Evolutionary conservation across 2,113 vertebrate species (phyloP), one percentile per base, ranked within the genome.

Genomic region (Saccopteryx bilineata): DNA sequence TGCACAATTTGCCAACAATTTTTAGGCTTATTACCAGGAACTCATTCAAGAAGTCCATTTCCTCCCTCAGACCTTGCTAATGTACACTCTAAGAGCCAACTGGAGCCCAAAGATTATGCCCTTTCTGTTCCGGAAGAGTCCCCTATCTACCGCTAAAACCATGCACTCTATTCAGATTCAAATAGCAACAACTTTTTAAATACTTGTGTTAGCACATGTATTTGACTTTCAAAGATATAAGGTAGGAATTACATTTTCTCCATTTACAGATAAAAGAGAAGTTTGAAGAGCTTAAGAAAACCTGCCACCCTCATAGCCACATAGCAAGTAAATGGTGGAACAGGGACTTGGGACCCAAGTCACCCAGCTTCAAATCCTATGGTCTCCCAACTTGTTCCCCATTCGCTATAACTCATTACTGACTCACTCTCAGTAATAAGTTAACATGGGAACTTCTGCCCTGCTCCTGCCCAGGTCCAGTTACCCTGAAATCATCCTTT

Each of bases 401-500:
- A 39, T 39, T 3, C 39, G 3, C 39, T 7, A 2, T 26, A 39
- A 69, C 19, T 39, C 39, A 39, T 39, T 39, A 39, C 39, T 39
- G 39, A 39, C 39, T 39, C 39, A 39, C 39, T 39, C 39, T 39
- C 39, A 39, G 39, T 12, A 14, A 71, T 72, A 11, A 3, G 19
- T 0, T 48, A 72, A 60, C 33, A 2, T 4, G 46, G 33, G 21
- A 14, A 23, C 24, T 26, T 46, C 81, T 31, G 24, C 31, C 80
- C 58, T 12, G 26, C 19, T 48, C 80, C 92, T 46, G n/a, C 79
- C 87, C 74, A 26, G 39, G 74, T 89, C 68, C 13, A 61, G 68
- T 63, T 56, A 58, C 79, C 87, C 93, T 63, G 50, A 96, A 94
- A 96, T 87, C 92, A 68, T 7, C 2, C 97, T 76, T 68, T 63